These are phyloP conservation scores for Melipona bicolor DNA, from an alignment of 2,888 invertebrate genomes.

Conservation along the genomic window DNA sequence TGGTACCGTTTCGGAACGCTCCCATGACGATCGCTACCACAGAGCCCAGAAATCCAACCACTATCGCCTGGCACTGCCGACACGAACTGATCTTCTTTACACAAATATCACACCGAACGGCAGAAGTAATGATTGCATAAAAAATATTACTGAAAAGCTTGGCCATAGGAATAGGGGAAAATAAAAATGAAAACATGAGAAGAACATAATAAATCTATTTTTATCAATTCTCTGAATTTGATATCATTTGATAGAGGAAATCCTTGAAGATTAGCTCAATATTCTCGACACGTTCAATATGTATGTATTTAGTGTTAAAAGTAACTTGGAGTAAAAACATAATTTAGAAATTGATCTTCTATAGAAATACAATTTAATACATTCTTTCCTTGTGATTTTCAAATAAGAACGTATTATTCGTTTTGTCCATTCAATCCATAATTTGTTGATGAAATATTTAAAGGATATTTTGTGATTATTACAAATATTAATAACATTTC, in stretches of 20 bases:
- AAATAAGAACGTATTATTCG: neutral
- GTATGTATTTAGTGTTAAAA: neutral
- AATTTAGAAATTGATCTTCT: neutral
- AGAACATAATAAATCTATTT: neutral
- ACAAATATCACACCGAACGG: neutral
- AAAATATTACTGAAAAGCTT: neutral
- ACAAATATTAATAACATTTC: neutral
- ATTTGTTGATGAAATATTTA: too few relatives aligned
- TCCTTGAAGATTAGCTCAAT: neutral
- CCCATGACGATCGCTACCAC: slow-evolving; percentile 89
- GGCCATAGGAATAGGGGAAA: neutral
- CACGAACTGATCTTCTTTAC: slow-evolving; percentile 45
- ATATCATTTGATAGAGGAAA: neutral
- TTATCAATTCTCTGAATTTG: neutral
- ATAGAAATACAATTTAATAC: neutral
- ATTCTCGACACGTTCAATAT: neutral
- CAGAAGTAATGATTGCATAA: neutral
- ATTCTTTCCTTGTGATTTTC: neutral
- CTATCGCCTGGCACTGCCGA: slow-evolving; percentile 88
- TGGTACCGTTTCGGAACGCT: slow-evolving; percentile 87
- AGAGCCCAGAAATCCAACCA: slow-evolving; percentile 90
- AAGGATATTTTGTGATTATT: neutral
- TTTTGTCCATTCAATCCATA: neutral
- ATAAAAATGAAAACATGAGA: neutral
- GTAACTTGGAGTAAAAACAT: too few relatives aligned